Evolutionary conservation across 2,888 invertebrate species (phyloP).

Genomic region (Calliphora vomitoria): DNA sequence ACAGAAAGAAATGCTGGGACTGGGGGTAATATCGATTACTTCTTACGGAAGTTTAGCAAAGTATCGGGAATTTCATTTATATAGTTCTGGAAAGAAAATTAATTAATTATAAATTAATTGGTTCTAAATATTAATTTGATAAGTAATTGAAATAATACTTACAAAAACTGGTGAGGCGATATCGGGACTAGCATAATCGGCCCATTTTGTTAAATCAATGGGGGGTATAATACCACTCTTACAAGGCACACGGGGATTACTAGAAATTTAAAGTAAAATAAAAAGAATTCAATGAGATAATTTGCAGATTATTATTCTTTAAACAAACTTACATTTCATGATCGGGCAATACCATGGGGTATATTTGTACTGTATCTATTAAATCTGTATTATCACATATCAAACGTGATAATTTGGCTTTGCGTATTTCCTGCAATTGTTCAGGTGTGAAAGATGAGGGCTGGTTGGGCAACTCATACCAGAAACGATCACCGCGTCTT

Average conservation of each 20-base stretch:
- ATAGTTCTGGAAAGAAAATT: slow-evolving; percentile 82
- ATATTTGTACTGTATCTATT: slow-evolving; percentile 95
- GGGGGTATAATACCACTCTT: slow-evolving; percentile 94
- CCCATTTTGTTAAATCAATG: slow-evolving; percentile 96
- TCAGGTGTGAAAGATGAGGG: slow-evolving; percentile 95
- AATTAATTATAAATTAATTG: neutral
- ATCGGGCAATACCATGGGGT: slow-evolving; percentile 96
- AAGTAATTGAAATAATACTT: slow-evolving; percentile 84
- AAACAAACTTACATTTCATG: slow-evolving; percentile 93
- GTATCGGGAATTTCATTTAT: slow-evolving; percentile 85
- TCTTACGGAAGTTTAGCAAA: slow-evolving; percentile 82
- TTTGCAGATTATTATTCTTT: neutral
- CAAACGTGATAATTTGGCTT: slow-evolving; percentile 91
- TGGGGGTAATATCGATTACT: slow-evolving; percentile 76
- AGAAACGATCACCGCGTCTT: slow-evolving; percentile 95
- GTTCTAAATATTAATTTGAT: neutral
- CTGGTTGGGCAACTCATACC: slow-evolving; percentile 96
- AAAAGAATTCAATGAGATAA: slow-evolving; percentile 19
- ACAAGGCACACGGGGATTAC: slow-evolving; percentile 97
- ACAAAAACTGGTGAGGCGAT: slow-evolving; percentile 87
- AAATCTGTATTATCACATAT: slow-evolving; percentile 97
- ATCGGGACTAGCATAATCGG: slow-evolving; percentile 88
- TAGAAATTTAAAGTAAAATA: slow-evolving; percentile 83
- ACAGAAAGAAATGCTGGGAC: slow-evolving; percentile 7
- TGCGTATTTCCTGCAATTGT: slow-evolving; percentile 93